phyloP scores from a whole-genome alignment of 2,113 vertebrate genomes.

The Acinonyx jubatus region DNA sequence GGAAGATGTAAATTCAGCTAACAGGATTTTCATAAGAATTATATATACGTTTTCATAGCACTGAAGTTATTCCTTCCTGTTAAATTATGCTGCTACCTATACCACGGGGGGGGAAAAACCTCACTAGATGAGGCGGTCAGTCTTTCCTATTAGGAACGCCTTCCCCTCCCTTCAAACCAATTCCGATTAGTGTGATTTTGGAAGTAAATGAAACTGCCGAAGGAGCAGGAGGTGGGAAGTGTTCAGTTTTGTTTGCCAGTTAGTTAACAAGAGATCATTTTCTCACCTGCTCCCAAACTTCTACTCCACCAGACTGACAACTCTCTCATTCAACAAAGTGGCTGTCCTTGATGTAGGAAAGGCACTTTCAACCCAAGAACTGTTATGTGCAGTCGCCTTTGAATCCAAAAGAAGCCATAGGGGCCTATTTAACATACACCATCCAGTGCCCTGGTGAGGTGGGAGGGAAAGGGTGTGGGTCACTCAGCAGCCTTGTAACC shows the following conservation, averaged over 20 bases:
- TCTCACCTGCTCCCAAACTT: constrained; percentile 72
- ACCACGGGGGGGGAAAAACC: neutral
- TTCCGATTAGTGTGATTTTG: constrained; percentile 35
- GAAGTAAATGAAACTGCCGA: constrained; percentile 8
- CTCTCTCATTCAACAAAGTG: constrained; percentile 68
- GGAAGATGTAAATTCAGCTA: constrained; percentile 24
- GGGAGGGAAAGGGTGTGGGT: constrained; percentile 23
- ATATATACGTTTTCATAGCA: neutral
- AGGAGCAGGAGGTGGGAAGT: constrained; percentile 20
- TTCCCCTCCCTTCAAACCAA: neutral
- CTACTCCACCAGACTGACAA: constrained; percentile 61
- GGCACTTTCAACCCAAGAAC: constrained; percentile 57
- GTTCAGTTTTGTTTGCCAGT: constrained; percentile 28
- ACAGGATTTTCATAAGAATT: neutral
- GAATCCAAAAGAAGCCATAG: constrained; percentile 66
- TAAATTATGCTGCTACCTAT: neutral
- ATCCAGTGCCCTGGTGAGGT: constrained; percentile 54
- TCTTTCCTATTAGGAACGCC: neutral
- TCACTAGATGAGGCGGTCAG: neutral
- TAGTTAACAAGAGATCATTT: constrained; percentile 55
- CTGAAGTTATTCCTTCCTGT: neutral
- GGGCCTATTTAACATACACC: constrained; percentile 60
- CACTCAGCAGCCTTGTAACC: constrained; percentile 16
- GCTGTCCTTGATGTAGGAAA: constrained; percentile 64
- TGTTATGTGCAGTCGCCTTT: constrained; percentile 70